Evolutionary conservation across 1,140 invertebrate species (phyloP), one percentile per base, ranked within the genome.

Genomic region (Meloidogyne floridensis): DNA sequence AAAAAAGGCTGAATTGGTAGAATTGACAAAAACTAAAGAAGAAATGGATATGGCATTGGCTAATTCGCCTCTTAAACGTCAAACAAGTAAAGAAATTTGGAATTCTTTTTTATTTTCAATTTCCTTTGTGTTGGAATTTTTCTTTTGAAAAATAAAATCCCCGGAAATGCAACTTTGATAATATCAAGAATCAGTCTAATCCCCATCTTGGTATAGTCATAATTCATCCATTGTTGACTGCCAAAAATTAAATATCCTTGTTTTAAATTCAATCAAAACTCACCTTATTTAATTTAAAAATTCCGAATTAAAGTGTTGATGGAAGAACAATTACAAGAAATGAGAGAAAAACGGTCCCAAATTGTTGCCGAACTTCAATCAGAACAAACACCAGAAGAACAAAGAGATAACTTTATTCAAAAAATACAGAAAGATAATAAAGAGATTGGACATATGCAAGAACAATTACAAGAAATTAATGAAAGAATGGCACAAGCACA

Each of bases 341-440:
- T 85, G 9, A 32, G 80, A 9, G 71, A 76, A 13, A 86, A 83
- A 78, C 81, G 73, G 32, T 42, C 18, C 2, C 56, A 72, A 42
- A 75, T 86, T 4, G 13, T 84, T 7, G 47, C 59, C 13, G 85
- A 85, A 71, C 20, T 85, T 0, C 76, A 80, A 42, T 47, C 85
- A 18, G 71, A 85, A 72, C 76, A 75, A 51, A 75, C 84, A 11
- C 84, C 84, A 10, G 84, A 85, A 59, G 81, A 73, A 65, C 84
- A 86, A 32, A 32, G 84, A 18, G 81, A 85, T 56, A 69, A 83
- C 6, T 80, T 85, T 11, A 77, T 83, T 54, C 56, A 85, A 9
- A 77, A 80, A 42, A 84, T 85, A n/a, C 84, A 85, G 59, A 85
- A 85, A 70, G 82, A 84, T 70, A 85, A 85, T 78, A 85, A 85